phyloP scores from a whole-genome alignment of 2,797 vertebrate genomes.

The Helostoma temminkii region DNA sequence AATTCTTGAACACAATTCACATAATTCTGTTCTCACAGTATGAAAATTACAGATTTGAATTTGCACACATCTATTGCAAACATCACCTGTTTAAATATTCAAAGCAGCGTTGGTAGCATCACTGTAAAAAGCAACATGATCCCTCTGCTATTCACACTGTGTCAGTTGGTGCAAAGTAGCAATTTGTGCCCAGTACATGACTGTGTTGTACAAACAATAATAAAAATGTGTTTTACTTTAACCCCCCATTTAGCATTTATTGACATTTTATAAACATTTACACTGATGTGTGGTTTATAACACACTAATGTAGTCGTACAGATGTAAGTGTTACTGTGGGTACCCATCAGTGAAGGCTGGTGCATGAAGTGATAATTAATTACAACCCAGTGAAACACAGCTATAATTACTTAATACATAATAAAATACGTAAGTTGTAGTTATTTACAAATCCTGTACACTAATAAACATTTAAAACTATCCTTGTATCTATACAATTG shows the following conservation, averaged over 20 bases:
- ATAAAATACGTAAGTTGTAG: not conserved
- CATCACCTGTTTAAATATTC: constrained; percentile 31
- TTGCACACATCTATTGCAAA: constrained; percentile 33
- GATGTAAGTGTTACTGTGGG: not conserved
- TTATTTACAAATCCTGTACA: constrained; percentile 1
- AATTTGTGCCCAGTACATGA: constrained; percentile 45
- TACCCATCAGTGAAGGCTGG: not conserved
- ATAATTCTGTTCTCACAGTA: constrained; percentile 37
- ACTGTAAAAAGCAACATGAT: constrained; percentile 43
- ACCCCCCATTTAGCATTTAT: constrained; percentile 3
- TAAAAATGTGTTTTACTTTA: constrained; percentile 9
- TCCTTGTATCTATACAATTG: not conserved
- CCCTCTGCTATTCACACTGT: constrained; percentile 40
- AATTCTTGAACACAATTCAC: constrained; percentile 21
- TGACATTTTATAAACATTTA: constrained; percentile 16
- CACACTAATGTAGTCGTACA: not conserved
- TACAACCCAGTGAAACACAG: constrained; percentile 12
- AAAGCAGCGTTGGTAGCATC: constrained; percentile 46
- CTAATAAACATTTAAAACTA: not conserved
- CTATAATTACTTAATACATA: not conserved
- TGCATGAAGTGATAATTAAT: constrained; percentile 5
- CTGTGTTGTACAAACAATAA: constrained; percentile 49
- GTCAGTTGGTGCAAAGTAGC: constrained; percentile 63
- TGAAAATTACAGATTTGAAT: constrained; percentile 36
- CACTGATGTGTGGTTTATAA: not conserved